These are phyloP conservation scores for Coryphaenoides rupestris DNA, from an alignment of 2,113 vertebrate species.

Conservation along the genomic window DNA sequence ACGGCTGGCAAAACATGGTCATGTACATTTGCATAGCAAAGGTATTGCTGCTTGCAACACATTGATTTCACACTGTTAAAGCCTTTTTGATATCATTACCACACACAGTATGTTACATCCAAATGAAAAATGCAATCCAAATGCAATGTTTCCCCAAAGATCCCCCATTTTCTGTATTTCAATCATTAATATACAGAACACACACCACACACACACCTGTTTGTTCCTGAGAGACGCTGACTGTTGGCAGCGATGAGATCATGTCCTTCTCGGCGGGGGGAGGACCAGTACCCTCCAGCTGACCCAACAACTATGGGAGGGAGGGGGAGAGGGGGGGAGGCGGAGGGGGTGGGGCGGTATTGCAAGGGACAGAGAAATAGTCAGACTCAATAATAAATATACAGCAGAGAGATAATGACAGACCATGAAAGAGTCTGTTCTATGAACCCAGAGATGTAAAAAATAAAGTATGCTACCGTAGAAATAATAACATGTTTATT, in stretches of 20 bases:
- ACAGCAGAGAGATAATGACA: neutral
- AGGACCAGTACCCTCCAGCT: constrained; percentile 85
- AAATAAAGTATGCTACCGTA: neutral
- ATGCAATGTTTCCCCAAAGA: too few relatives aligned
- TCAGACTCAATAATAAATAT: too few relatives aligned
- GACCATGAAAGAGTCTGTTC: neutral
- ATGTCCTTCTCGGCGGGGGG: constrained; percentile 87
- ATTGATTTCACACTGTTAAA: too few relatives aligned
- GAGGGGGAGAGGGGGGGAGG: constrained; percentile 1
- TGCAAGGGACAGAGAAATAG: neutral
- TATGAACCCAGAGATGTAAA: neutral
- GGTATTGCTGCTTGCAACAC: too few relatives aligned
- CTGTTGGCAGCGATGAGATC: constrained; percentile 86
- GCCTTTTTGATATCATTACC: too few relatives aligned
- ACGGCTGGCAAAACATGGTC: too few relatives aligned
- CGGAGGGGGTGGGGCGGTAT: neutral
- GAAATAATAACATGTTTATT: too few relatives aligned
- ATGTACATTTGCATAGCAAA: too few relatives aligned
- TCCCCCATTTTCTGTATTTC: too few relatives aligned
- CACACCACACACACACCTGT: constrained; percentile 70
- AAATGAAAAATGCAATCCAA: too few relatives aligned
- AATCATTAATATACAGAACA: too few relatives aligned
- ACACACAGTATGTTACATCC: too few relatives aligned
- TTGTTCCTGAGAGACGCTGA: constrained; percentile 89
- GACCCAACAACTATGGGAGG: constrained; percentile 79